phyloP scores from a whole-genome alignment of 2,888 invertebrate species.

The Lingula anatina region DNA sequence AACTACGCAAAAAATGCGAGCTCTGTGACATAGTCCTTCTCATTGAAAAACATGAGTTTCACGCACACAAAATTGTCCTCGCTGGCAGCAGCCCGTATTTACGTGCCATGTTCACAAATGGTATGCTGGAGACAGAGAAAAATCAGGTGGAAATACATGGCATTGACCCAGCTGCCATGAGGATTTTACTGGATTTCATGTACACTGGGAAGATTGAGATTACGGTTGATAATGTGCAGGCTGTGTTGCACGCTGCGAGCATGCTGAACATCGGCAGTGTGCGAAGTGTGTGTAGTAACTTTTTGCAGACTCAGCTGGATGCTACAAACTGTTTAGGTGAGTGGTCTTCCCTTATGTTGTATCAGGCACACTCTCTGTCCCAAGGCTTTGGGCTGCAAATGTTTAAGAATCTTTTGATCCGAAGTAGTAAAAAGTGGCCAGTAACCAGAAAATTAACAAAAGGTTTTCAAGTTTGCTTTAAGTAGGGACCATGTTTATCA shows the following conservation, averaged over 20 bases:
- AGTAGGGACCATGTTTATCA: no score
- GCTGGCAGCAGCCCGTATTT: constrained; percentile 47
- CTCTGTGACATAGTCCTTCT: constrained; percentile 42
- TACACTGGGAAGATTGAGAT: constrained; percentile 43
- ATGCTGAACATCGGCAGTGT: constrained; percentile 36
- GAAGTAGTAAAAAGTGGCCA: no score
- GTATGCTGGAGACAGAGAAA: constrained; percentile 42
- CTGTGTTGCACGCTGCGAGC: constrained; percentile 43
- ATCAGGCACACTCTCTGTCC: no score
- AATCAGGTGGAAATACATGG: constrained; percentile 38
- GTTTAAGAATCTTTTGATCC: no score
- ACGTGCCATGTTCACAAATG: constrained; percentile 49
- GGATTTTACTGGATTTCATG: constrained; percentile 42
- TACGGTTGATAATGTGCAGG: constrained; percentile 43
- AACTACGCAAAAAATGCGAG: constrained; percentile 30
- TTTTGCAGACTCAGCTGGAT: constrained; percentile 42
- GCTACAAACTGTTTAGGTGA: constrained; percentile 45
- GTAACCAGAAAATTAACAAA: no score
- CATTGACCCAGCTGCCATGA: constrained; percentile 40
- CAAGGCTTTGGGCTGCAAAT: no score
- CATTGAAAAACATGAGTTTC: constrained; percentile 35
- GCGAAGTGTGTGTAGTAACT: constrained; percentile 38
- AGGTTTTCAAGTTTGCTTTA: no score
- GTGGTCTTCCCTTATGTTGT: constrained; percentile 6
- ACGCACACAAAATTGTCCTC: constrained; percentile 43